phyloP scores from a whole-genome alignment of 2,797 vertebrate species.

The Zenarchopterus dispar region DNA sequence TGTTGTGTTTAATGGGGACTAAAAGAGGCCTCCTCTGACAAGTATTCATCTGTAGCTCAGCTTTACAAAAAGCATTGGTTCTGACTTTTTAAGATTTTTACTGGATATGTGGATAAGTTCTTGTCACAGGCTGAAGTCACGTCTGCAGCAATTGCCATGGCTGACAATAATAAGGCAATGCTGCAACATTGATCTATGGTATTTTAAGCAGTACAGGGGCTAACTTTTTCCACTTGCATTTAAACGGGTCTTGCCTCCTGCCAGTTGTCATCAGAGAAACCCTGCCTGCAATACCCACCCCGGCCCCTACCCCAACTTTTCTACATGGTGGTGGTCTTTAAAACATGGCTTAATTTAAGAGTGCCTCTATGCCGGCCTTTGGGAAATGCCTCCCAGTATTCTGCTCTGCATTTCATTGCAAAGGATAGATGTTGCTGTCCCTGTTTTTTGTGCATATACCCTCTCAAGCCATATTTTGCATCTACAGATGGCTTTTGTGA shows the following conservation, averaged over 20 bases:
- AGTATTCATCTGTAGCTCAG: neutral
- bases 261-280: constrained; percentile 46
- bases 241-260: constrained; percentile 33
- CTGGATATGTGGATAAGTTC: constrained; percentile 58
- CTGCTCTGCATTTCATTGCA: constrained; percentile 36
- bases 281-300: constrained; percentile 5
- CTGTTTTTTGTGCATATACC: constrained; percentile 13
- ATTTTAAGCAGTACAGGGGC: constrained; percentile 49
- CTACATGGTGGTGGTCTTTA: constrained; percentile 18
- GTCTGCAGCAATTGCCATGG: constrained; percentile 53
- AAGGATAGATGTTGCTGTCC: constrained; percentile 55
- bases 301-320: neutral
- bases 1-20: too few species aligned
- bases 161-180: constrained; percentile 34
- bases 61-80: constrained; percentile 24
- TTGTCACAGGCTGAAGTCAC: constrained; percentile 35
- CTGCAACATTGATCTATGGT: constrained; percentile 60
- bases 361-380: constrained; percentile 38
- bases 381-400: constrained; percentile 36
- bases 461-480: constrained; percentile 11
- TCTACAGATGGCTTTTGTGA: constrained; percentile 20
- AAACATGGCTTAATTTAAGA: constrained; percentile 60
- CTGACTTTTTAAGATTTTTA: constrained; percentile 70
- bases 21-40: constrained; percentile 5
- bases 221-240: constrained; percentile 66